Evolutionary conservation across 2,797 vertebrate species (phyloP).

Genomic region (Salarias fasciatus): DNA sequence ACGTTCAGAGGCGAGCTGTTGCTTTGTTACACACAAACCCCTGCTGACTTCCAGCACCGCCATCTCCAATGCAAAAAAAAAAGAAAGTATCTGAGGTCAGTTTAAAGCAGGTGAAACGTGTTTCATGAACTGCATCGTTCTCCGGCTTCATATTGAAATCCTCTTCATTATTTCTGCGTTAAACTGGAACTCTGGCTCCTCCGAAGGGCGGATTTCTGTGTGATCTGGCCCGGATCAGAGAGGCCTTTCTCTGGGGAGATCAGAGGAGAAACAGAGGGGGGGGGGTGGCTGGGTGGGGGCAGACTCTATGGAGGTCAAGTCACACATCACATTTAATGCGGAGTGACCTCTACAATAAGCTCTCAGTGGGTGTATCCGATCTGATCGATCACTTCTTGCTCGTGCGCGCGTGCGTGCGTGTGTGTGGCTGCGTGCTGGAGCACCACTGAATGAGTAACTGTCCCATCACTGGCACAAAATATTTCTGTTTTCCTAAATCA

Average conservation of each 20-base stretch:
- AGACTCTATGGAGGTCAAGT: slow-evolving; percentile 17
- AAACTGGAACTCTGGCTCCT: not conserved
- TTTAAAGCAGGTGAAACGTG: not conserved
- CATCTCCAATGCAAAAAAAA: not conserved
- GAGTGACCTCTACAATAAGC: slow-evolving; percentile 69
- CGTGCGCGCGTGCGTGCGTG: too few relatives aligned
- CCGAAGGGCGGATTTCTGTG: too few relatives aligned
- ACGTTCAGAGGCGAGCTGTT: not conserved
- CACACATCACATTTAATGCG: slow-evolving; percentile 65
- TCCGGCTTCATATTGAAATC: not conserved
- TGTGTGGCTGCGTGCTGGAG: not conserved
- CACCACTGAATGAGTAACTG: not conserved
- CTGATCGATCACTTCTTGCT: slow-evolving; percentile 55
- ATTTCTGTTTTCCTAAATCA: not conserved
- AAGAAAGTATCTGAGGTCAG: not conserved
- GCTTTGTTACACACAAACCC: too few relatives aligned
- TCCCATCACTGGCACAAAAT: not conserved
- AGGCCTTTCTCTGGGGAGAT: slow-evolving; percentile 13
- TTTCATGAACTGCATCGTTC: not conserved
- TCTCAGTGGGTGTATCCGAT: slow-evolving; percentile 69
- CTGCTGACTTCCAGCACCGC: not conserved
- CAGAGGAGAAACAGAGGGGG: slow-evolving; percentile 15
- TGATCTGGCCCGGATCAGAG: not conserved
- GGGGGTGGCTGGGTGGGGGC: slow-evolving; percentile 50
- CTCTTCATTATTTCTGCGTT: slow-evolving; percentile 6